phyloP scores from a whole-genome alignment of 2,888 invertebrate species.

The Drosophila greeni region DNA sequence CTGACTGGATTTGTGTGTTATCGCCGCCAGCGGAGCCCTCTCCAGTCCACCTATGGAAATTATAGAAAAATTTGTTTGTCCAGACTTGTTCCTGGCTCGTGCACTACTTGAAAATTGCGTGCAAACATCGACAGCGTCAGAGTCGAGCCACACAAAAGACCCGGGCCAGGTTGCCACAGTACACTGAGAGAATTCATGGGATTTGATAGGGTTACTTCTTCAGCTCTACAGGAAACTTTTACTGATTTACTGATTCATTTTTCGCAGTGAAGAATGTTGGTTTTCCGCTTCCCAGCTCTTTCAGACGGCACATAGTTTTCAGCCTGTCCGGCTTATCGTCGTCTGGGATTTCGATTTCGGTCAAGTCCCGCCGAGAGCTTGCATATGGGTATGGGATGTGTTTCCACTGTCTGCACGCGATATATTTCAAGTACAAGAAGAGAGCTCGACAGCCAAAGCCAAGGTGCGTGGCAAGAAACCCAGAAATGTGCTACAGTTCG shows the following conservation, averaged over 20 bases:
- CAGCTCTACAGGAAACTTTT: not conserved
- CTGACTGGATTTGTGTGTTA: conserved; percentile 39
- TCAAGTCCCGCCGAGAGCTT: conserved; percentile 15
- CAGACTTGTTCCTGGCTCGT: conserved; percentile 57
- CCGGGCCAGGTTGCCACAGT: conserved; percentile 33
- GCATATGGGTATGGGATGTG: conserved; percentile 38
- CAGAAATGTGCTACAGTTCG: conserved; percentile 32
- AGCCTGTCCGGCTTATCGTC: conserved; percentile 38
- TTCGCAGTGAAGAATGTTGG: conserved; percentile 33
- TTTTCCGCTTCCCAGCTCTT: conserved; percentile 40
- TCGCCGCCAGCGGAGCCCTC: conserved; percentile 33
- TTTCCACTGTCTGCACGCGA: conserved; percentile 69
- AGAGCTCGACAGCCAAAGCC: conserved; percentile 22
- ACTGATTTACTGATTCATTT: not conserved
- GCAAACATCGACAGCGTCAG: conserved; percentile 55
- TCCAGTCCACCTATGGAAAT: conserved; percentile 53
- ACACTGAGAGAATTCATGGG: not conserved
- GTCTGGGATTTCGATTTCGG: conserved; percentile 65
- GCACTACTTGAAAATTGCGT: conserved; percentile 73
- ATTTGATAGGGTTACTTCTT: no score
- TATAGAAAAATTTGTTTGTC: conserved; percentile 71
- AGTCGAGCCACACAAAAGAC: conserved; percentile 1
- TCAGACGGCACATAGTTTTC: conserved; percentile 13
- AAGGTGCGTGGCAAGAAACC: conserved; percentile 34
- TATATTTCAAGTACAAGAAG: conserved; percentile 63